These are phyloP conservation scores for Synergus gifuensis DNA, from an alignment of 2,888 invertebrate species.

Conservation along the genomic window DNA sequence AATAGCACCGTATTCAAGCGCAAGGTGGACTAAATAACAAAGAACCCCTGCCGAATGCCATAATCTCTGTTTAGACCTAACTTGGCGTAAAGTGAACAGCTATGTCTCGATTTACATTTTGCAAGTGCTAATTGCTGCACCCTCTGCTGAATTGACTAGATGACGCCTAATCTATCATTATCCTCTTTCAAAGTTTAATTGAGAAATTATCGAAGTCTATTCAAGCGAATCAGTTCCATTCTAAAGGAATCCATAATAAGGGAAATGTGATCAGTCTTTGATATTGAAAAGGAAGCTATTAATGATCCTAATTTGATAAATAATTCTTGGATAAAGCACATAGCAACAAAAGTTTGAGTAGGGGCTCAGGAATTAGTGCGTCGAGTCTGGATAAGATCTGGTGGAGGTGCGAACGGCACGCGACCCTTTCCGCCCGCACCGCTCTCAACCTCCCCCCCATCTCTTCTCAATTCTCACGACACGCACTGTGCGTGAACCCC, in stretches of 20 bases:
- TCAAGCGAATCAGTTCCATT: too few species aligned
- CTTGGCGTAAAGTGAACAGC: background rate
- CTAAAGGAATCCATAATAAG: too few species aligned
- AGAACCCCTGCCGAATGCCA: slow-evolving; percentile 43
- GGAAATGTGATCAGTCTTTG: too few species aligned
- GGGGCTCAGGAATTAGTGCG: slow-evolving; percentile 1
- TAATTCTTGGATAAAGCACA: background rate
- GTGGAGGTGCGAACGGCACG: slow-evolving; percentile 67
- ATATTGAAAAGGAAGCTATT: background rate
- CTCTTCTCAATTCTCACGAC: background rate
- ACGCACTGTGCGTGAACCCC: slow-evolving; percentile 60
- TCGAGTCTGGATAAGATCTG: slow-evolving; percentile 17
- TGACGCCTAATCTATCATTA: too few species aligned
- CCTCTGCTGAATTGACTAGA: background rate
- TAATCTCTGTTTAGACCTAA: slow-evolving; percentile 26
- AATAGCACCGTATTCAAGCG: slow-evolving; percentile 56
- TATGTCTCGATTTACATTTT: background rate
- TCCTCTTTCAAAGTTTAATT: too few species aligned
- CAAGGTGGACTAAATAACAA: slow-evolving; percentile 60
- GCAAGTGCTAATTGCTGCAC: background rate
- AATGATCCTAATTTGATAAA: background rate
- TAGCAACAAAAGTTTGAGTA: background rate
- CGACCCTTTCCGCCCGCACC: slow-evolving; percentile 63
- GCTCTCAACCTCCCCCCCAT: background rate
- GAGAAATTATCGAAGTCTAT: too few species aligned